A percentile compares a stretch with the other conserved stretches of the same genome.
These are phyloP conservation scores for Megalops atlanticus DNA, from an alignment of 2,113 vertebrate genomes.

Conservation along the genomic window DNA sequence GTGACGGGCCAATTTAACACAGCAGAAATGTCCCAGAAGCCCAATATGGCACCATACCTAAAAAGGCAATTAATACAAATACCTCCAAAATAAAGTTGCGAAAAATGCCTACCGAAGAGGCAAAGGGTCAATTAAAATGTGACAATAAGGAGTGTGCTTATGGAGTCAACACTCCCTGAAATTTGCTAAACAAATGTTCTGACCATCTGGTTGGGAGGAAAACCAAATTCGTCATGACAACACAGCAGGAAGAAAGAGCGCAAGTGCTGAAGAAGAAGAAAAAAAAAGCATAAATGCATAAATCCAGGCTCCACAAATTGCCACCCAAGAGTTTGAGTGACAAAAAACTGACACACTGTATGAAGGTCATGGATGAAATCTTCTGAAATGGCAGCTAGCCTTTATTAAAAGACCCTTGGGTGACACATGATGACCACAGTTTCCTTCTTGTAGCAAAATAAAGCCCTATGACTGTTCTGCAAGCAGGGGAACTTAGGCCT, in stretches of 20 bases:
- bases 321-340: not conserved
- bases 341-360: too few relatives aligned
- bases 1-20: not conserved
- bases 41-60: not conserved
- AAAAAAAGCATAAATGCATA: not conserved
- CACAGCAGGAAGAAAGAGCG: not conserved
- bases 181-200: not conserved
- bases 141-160: not conserved
- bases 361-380: too few relatives aligned
- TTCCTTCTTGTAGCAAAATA: not conserved
- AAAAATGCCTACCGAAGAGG: too few relatives aligned
- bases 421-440: not conserved
- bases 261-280: not conserved
- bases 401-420: not conserved
- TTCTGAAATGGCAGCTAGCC: not conserved
- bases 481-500: not conserved
- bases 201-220: constrained; percentile 21
- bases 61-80: not conserved
- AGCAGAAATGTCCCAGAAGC: not conserved
- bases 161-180: not conserved
- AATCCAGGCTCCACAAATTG: not conserved
- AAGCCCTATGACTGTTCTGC: not conserved
- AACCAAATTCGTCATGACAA: not conserved
- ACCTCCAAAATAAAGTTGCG: too few relatives aligned
- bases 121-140: not conserved